Conservation (phyloP, 2,888 invertebrate genomes). For the Synergus gifuensis region DNA sequence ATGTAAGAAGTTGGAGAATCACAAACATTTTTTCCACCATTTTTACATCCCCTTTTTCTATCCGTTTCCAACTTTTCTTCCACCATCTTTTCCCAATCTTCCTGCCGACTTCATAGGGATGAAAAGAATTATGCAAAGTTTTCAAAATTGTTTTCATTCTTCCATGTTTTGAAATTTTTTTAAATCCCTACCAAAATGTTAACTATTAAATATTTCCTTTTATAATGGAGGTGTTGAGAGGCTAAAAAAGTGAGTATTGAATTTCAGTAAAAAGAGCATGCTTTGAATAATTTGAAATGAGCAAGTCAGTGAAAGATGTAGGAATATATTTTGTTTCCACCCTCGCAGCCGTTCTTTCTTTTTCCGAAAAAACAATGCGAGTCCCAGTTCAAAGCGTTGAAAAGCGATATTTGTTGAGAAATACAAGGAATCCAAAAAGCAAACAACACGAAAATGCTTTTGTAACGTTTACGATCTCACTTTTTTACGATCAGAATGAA, state of each 20-base stretch:
- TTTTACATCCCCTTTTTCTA: no score
- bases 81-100: no score
- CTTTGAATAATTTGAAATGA: conserved; percentile 33
- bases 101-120: no score
- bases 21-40: neutral
- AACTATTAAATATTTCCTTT: neutral
- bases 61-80: no score
- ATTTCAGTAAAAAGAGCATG: conserved; percentile 25
- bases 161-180: no score
- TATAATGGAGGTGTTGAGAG: neutral
- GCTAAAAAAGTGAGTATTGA: conserved; percentile 15
- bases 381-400: conserved; percentile 28
- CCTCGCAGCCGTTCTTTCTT: neutral
- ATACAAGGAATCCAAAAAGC: conserved; percentile 8
- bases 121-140: no score
- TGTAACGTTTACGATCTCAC: conserved; percentile 9
- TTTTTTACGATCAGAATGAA: neutral
- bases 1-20: neutral
- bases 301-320: conserved; percentile 29
- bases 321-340: conserved; percentile 32
- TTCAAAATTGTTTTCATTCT: no score
- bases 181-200: no score
- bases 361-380: conserved; percentile 31
- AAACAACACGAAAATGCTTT: conserved; percentile 20
- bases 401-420: conserved; percentile 28